A percentile compares a stretch with the other conserved stretches of the same genome.
phyloP scores from a whole-genome alignment of 2,113 vertebrate species.

The Butorides virescens region DNA sequence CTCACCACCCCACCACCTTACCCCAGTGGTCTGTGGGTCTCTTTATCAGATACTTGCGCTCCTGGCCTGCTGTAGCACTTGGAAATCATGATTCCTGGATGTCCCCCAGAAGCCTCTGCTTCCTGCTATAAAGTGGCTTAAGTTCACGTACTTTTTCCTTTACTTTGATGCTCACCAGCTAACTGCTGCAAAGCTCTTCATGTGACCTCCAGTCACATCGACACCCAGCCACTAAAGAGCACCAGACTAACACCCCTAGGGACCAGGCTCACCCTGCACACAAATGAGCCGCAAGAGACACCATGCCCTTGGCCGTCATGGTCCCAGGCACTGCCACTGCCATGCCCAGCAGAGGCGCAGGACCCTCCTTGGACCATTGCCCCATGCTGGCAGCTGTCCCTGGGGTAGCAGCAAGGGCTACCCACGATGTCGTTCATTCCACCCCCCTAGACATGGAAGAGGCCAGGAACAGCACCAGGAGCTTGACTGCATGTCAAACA shows the following conservation, averaged over 20 bases:
- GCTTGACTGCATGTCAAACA: background rate
- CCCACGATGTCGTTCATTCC: rapidly evolving
- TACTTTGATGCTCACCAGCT: background rate
- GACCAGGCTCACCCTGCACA: rapidly evolving
- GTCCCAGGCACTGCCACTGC: background rate
- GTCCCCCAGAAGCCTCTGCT: background rate
- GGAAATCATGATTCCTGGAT: background rate
- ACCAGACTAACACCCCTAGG: rapidly evolving
- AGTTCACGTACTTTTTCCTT: background rate
- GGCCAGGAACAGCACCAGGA: background rate
- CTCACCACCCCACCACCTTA: background rate
- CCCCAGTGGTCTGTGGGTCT: background rate
- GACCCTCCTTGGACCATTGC: rapidly evolving
- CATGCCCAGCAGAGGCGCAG: rapidly evolving
- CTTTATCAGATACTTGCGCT: background rate
- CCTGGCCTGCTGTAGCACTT: background rate
- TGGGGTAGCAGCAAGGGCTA: background rate
- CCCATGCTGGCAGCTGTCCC: rapidly evolving
- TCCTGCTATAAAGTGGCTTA: background rate
- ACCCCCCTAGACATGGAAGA: rapidly evolving
- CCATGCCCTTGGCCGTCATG: background rate
- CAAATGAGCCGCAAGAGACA: background rate
- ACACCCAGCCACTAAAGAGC: background rate
- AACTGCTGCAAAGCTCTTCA: background rate
- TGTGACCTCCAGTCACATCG: background rate